Evolutionary conservation across 2,888 invertebrate genomes (phyloP), one percentile per base, ranked within the genome.

Genomic region (Nowickia ferox): DNA sequence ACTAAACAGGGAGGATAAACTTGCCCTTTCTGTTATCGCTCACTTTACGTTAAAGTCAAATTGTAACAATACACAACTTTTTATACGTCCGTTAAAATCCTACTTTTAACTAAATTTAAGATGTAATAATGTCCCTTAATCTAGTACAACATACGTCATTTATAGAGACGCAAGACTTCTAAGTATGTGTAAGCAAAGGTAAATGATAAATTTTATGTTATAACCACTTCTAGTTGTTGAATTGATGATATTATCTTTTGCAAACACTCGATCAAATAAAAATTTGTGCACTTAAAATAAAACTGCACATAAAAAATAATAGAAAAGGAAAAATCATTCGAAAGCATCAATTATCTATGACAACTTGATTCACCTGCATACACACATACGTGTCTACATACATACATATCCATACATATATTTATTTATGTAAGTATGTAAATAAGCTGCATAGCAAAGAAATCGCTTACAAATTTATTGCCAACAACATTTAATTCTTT

Each of bases 131-230:
- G 30, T 0, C 30, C 30, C 30, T 30, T 30, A 30, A 5, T 30
- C 30, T 5, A 30, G 2, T 30, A 59, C 17, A 46, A 72, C n/a
- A 59, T 2, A 48, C 15, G 30, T 59, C 19, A 11, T 72, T 59
- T 48, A 72, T 42, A 44, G 17, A 46, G 17, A 53, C 13, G 40
- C 17, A 38, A 6, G 19, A 10, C 9, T 15, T 38, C 38, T 46
- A 38, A 65, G n/a, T 13, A 46, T 55, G 9, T 46, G 30, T 46
- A 57, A 48, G 38, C 40, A 46, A 46, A 66, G 46, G 11, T 78
- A 71, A 71, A 79, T 71, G 79, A 79, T 71, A 1, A 38, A 63
- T 79, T 63, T 68, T 30, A 22, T 38, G 30, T 53, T 48, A 11
- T 59, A 6, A 30, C 30, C 30, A 30, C 30, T 30, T 30, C 6